Conservation (phyloP, 1,140 invertebrate genomes). For the Drosophila littoralis region DNA sequence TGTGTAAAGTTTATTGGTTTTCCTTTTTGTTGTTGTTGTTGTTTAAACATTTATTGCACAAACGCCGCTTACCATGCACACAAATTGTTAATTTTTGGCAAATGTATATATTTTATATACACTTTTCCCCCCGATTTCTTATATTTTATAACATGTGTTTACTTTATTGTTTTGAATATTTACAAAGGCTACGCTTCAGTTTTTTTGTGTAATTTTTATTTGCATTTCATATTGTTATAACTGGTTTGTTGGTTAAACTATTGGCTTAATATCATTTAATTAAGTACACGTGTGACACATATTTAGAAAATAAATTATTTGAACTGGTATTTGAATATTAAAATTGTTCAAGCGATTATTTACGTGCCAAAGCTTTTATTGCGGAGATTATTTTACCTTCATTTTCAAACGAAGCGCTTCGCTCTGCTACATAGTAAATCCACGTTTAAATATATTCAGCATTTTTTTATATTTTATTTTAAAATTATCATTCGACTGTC, state of each 20-base stretch:
- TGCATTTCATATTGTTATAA: slow-evolving; percentile 2
- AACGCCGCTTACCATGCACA: slow-evolving; percentile 5
- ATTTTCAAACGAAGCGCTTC: background rate
- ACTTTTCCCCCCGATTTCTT: slow-evolving; percentile 40
- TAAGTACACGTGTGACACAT: background rate
- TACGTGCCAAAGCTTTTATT: too few relatives aligned
- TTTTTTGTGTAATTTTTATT: slow-evolving; percentile 12
- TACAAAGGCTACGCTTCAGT: slow-evolving; percentile 12
- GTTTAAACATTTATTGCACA: slow-evolving; percentile 55
- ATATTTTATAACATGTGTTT: slow-evolving; percentile 58
- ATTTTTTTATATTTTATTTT: slow-evolving; percentile 17
- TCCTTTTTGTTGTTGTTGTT: slow-evolving; percentile 24
- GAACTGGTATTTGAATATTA: background rate
- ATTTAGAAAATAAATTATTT: background rate
- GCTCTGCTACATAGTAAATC: background rate
- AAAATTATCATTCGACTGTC: slow-evolving; percentile 66
- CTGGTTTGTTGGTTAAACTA: background rate
- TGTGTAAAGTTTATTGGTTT: slow-evolving; percentile 21
- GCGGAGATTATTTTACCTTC: background rate
- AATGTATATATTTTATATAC: slow-evolving; percentile 45
- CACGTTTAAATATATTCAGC: background rate
- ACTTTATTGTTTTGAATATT: slow-evolving; percentile 39
- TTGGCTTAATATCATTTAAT: background rate
- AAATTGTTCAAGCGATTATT: background rate
- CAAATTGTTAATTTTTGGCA: slow-evolving; percentile 51